Evolutionary conservation across 2,888 invertebrate genomes (phyloP).

Genomic region (Gymnosoma rotundatum): DNA sequence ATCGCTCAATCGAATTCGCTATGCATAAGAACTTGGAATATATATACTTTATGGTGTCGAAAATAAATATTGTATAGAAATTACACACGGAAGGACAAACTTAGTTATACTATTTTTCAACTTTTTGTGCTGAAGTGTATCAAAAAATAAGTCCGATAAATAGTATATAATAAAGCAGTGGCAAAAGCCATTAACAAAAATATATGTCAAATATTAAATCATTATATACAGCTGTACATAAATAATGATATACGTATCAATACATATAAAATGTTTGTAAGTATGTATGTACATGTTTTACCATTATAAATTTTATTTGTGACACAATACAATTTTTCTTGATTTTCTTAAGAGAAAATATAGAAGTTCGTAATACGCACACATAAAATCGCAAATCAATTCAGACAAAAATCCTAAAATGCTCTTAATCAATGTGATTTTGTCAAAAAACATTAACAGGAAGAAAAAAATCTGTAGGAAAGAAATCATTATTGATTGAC

Average conservation of each 20-base stretch:
- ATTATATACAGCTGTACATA: neutral
- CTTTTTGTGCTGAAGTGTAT: too few species aligned
- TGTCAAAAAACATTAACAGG: neutral
- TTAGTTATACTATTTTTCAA: too few species aligned
- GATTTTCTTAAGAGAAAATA: slow-evolving; percentile 10
- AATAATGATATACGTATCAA: neutral
- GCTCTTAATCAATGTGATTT: slow-evolving; percentile 7
- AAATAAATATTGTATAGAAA: too few species aligned
- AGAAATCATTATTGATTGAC: neutral
- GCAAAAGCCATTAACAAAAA: too few species aligned
- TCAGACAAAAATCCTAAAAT: neutral
- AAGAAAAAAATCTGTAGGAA: neutral
- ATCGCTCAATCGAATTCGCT: too few species aligned
- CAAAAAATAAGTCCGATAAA: too few species aligned
- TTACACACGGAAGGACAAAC: too few species aligned
- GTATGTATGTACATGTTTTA: too few species aligned
- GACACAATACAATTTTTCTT: slow-evolving; percentile 9
- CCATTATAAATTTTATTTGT: neutral
- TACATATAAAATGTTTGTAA: neutral
- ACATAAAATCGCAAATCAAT: neutral
- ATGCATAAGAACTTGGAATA: too few species aligned
- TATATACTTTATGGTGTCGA: too few species aligned
- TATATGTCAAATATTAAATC: neutral
- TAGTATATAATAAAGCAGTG: too few species aligned
- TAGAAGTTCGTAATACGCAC: neutral